Evolutionary conservation across 2,797 vertebrate genomes (phyloP).

Genomic region (Notolepis coatsorum): DNA sequence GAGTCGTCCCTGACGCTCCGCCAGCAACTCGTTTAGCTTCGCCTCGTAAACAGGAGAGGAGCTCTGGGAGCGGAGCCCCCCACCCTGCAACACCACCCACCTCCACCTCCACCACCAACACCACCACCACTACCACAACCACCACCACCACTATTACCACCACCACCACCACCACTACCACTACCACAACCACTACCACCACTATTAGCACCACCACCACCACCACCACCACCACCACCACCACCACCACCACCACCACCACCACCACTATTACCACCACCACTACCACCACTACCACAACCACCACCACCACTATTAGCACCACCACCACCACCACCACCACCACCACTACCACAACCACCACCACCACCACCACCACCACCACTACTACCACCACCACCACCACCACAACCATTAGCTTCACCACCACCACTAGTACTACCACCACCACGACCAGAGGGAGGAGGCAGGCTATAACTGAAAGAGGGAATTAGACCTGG

Average conservation of each 20-base stretch:
- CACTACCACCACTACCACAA: neutral
- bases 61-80: neutral
- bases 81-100: neutral
- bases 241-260: no score
- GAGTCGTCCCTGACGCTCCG: neutral
- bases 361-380: no score
- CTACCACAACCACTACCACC: no score
- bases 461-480: neutral
- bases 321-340: neutral
- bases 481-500: neutral
- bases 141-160: no score
- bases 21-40: conserved; percentile 9
- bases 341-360: neutral
- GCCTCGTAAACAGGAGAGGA: conserved; percentile 31
- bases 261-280: no score
- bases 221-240: no score
- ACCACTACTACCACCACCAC: conserved; percentile 13
- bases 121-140: no score
- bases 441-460: neutral
- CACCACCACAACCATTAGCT: neutral
- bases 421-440: neutral
- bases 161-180: no score
- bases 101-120: no score
- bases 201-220: no score
- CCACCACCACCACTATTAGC: neutral